Conservation (phyloP, 2,888 invertebrate genomes). For the Cacoxenus indagator region DNA sequence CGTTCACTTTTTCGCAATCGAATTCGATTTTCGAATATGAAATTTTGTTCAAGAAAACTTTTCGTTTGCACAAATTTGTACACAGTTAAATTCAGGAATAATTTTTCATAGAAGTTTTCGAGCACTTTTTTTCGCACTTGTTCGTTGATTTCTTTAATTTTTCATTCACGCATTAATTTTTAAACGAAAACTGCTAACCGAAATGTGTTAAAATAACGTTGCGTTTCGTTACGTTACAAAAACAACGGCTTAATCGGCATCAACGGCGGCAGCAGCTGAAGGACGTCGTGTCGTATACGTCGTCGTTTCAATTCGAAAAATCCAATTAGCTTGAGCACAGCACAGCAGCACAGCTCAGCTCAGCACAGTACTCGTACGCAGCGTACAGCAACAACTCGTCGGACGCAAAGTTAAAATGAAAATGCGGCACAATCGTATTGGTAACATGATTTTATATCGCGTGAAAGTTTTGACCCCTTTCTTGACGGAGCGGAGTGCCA, state of each 20-base stretch:
- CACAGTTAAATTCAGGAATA: background rate
- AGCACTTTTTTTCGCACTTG: constrained; percentile 1
- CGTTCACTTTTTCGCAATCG: background rate
- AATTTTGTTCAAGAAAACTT: background rate
- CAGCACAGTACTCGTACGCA: too few species aligned
- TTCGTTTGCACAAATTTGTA: background rate
- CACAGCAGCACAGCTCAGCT: constrained; percentile 29
- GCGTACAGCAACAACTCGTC: constrained; percentile 59
- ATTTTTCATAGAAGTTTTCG: background rate
- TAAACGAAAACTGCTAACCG: constrained; percentile 31
- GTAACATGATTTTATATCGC: constrained; percentile 72
- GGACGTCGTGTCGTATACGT: background rate
- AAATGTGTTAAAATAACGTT: constrained; percentile 32
- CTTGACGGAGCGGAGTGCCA: constrained; percentile 52
- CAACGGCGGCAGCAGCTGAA: constrained; percentile 38
- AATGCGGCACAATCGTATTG: constrained; percentile 70
- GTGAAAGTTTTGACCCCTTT: constrained; percentile 73
- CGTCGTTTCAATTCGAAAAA: background rate
- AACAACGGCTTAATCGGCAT: constrained; percentile 6
- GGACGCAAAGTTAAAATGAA: constrained; percentile 70
- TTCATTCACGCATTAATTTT: background rate
- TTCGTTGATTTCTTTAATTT: constrained; percentile 1
- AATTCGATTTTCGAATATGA: background rate
- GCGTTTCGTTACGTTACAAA: constrained; percentile 5
- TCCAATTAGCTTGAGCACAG: background rate